Conservation (phyloP, 2,113 vertebrate species). For the Anhinga anhinga region DNA sequence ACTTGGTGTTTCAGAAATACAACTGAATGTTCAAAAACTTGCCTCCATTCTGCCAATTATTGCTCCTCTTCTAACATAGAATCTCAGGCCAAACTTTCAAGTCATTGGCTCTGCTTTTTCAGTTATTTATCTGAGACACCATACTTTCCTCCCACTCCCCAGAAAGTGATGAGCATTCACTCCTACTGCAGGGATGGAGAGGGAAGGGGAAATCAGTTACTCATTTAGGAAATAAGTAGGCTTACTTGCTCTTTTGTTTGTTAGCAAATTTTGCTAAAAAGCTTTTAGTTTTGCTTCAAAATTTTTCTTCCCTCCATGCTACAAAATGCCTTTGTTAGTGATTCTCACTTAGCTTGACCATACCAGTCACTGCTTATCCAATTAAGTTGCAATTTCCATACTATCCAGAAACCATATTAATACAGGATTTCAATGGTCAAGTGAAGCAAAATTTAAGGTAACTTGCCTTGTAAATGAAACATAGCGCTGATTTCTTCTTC, state of each 20-base stretch:
- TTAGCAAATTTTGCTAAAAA: not conserved
- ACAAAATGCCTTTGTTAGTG: not conserved
- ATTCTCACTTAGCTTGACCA: not conserved
- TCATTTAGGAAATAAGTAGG: not conserved
- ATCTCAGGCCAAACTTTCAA: not conserved
- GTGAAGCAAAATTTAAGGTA: not conserved
- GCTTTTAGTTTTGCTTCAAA: not conserved
- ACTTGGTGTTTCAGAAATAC: not conserved
- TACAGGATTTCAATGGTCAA: not conserved
- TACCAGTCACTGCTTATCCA: not conserved
- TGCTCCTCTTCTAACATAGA: not conserved
- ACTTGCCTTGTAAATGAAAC: conserved; percentile 74
- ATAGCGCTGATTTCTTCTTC: conserved; percentile 17
- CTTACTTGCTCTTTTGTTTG: not conserved
- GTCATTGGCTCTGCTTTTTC: not conserved
- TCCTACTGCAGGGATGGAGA: not conserved
- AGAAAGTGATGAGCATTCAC: not conserved
- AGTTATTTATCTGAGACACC: not conserved
- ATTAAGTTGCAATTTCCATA: not conserved
- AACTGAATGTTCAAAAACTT: not conserved
- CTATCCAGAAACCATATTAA: not conserved
- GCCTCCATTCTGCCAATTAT: not conserved
- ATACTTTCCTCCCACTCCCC: not conserved
- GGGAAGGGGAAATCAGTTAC: not conserved
- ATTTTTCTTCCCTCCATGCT: not conserved